These are phyloP conservation scores for Drosophila conformis DNA, from an alignment of 2,888 invertebrate genomes.

Conservation along the genomic window DNA sequence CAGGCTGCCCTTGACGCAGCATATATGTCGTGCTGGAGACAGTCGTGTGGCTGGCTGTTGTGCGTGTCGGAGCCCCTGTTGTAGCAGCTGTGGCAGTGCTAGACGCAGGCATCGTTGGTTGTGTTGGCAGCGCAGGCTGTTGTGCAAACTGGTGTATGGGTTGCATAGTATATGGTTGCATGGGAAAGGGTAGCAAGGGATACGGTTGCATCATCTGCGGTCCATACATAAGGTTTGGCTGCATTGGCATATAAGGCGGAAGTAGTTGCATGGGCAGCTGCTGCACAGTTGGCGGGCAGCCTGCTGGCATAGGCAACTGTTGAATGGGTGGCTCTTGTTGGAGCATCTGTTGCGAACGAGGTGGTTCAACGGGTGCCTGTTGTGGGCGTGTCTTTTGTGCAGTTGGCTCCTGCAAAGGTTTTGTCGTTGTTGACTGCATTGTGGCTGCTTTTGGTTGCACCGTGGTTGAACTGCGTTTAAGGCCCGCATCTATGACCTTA, in stretches of 20 bases:
- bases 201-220: slow-evolving; percentile 34
- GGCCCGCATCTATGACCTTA: slow-evolving; percentile 57
- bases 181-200: slow-evolving; percentile 39
- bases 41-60: slow-evolving; percentile 30
- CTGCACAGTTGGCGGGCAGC: not conserved
- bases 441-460: not conserved
- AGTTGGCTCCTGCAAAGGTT: not conserved
- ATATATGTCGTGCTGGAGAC: slow-evolving; percentile 35
- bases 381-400: slow-evolving; percentile 16
- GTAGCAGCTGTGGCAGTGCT: not conserved
- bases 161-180: slow-evolving; percentile 36
- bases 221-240: slow-evolving; percentile 21
- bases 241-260: slow-evolving; percentile 20
- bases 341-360: slow-evolving; percentile 9
- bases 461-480: slow-evolving; percentile 3
- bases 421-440: not conserved
- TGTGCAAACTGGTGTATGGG: slow-evolving; percentile 20
- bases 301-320: slow-evolving; percentile 5
- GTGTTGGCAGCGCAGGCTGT: slow-evolving; percentile 2
- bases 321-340: slow-evolving; percentile 15
- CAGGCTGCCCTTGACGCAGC: slow-evolving; percentile 15
- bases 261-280: slow-evolving; percentile 15
- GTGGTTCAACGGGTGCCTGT: slow-evolving; percentile 4
- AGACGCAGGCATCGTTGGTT: not conserved
- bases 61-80: slow-evolving; percentile 16